These are phyloP conservation scores for Andinoacara biseriatus DNA, from an alignment of 2,113 vertebrate species.

Conservation along the genomic window DNA sequence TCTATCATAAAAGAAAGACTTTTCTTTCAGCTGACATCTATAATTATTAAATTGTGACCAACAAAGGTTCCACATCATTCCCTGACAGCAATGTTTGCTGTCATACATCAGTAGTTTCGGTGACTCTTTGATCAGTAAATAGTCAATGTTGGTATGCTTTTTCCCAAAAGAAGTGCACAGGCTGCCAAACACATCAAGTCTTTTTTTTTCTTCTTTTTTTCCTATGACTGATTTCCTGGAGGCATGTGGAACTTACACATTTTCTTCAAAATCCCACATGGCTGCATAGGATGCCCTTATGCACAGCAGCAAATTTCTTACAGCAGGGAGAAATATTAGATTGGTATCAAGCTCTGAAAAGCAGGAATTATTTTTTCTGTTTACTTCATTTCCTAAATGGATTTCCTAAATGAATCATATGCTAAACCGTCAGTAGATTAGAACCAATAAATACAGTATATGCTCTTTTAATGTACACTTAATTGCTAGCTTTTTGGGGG, in stretches of 20 bases:
- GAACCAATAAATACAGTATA: fast-evolving
- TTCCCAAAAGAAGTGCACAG: slow-evolving; percentile 18
- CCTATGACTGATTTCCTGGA: slow-evolving; percentile 33
- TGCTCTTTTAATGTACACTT: background rate
- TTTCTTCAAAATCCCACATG: slow-evolving; percentile 30
- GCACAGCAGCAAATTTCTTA: background rate
- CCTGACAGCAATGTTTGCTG: slow-evolving; percentile 31
- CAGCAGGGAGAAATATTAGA: background rate
- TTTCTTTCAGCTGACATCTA: slow-evolving; percentile 33
- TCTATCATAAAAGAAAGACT: slow-evolving; percentile 2
- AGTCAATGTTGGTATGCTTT: background rate
- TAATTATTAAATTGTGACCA: slow-evolving; percentile 39
- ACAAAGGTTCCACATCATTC: slow-evolving; percentile 2
- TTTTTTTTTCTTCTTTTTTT: background rate
- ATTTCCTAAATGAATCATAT: background rate
- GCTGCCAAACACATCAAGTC: slow-evolving; percentile 26
- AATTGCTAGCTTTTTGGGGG: background rate
- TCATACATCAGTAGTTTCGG: slow-evolving; percentile 35
- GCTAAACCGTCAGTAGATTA: background rate
- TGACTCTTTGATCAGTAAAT: slow-evolving; percentile 42
- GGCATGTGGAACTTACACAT: slow-evolving; percentile 17
- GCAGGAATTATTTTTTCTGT: background rate
- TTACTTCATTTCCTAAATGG: background rate
- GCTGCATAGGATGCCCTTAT: background rate
- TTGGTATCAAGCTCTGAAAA: background rate